phyloP scores from a whole-genome alignment of 2,888 invertebrate species.

The Mimas tiliae region DNA sequence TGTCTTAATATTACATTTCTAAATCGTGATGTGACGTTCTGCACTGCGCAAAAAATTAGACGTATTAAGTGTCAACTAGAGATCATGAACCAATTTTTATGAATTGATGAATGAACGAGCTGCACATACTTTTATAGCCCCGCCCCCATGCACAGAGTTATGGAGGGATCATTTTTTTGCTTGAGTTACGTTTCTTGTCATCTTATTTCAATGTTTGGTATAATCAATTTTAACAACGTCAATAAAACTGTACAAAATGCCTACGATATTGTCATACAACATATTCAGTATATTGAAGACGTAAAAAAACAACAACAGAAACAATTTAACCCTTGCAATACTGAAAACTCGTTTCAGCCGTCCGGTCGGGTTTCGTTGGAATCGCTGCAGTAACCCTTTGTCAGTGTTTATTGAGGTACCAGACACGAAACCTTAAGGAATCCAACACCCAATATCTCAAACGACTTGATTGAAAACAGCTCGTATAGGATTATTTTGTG shows the following conservation, averaged over 20 bases:
- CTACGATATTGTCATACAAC: neutral
- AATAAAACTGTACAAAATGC: neutral
- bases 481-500: neutral
- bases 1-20: no score
- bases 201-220: no score
- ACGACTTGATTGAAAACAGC: conserved; percentile 54
- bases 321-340: conserved; percentile 37
- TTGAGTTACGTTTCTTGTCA: no score
- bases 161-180: no score
- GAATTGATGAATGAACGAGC: no score
- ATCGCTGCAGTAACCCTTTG: conserved; percentile 59
- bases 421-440: conserved; percentile 53
- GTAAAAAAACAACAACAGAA: conserved; percentile 33
- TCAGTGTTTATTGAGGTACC: conserved; percentile 61
- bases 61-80: no score
- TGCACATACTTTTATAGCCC: no score
- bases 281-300: neutral
- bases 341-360: conserved; percentile 43
- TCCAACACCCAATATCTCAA: conserved; percentile 39
- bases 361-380: conserved; percentile 51
- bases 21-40: no score
- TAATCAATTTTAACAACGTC: neutral
- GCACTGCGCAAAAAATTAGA: no score
- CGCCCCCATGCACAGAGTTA: no score
- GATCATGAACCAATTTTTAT: no score